Evolutionary conservation across 2,113 vertebrate species (phyloP).

Genomic region (Grallaria varia): DNA sequence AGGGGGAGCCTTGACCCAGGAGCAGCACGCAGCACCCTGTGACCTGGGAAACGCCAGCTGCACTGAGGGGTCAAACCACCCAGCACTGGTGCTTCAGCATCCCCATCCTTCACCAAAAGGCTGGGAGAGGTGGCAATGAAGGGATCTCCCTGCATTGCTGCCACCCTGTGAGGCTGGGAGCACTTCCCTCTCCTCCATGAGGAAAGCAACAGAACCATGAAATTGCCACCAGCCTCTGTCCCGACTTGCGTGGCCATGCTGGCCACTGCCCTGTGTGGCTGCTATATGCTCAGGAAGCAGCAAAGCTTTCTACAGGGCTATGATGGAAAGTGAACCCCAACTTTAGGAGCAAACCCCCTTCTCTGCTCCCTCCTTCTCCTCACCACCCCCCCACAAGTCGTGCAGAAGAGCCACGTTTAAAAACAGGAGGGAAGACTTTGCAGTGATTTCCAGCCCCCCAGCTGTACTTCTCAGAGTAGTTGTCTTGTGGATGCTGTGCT

Average conservation of each 20-base stretch:
- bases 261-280: neutral
- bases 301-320: neutral
- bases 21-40: rapidly evolving
- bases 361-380: neutral
- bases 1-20: neutral
- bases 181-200: neutral
- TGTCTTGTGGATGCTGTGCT: constrained; percentile 11
- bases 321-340: neutral
- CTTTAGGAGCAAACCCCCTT: neutral
- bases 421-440: neutral
- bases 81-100: rapidly evolving
- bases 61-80: neutral
- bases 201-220: rapidly evolving
- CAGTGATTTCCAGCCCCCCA: neutral
- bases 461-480: neutral
- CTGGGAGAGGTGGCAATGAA: neutral
- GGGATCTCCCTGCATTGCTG: rapidly evolving
- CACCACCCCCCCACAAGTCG: neutral
- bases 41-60: rapidly evolving
- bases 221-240: neutral
- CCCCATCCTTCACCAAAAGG: neutral
- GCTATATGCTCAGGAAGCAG: neutral
- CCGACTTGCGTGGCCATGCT: neutral
- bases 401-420: neutral
- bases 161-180: rapidly evolving